Evolutionary conservation across 2,113 vertebrate species (phyloP), one percentile per base, ranked within the genome.

Genomic region (Neodontobutis hainanensis): DNA sequence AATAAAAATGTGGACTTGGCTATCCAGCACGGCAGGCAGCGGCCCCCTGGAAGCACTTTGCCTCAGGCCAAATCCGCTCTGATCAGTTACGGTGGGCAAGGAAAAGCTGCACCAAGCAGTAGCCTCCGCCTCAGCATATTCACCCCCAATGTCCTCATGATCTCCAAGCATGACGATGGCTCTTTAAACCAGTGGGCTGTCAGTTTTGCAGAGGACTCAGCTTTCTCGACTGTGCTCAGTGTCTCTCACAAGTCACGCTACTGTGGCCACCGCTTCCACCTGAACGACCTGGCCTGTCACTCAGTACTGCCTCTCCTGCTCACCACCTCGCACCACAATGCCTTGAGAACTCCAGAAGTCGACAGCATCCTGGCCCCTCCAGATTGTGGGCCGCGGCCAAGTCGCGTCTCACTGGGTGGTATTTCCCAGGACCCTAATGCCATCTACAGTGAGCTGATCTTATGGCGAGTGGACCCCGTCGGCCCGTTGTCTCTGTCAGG

Each of bases 391-490:
- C 80, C 91, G 86, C 49, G 81, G 16, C 47, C 82, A 60, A 93
- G 65, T 76, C 84, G 91, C 73, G 70, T 35, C 11, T 91, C 87
- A 1, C 27, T 88, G 42, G 85, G 88, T 8, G 27, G 77, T 15
- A 75, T 92, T 40, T 92, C 93, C 53, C 95, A 97, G 85, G 96
- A 97, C 85, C 94, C 94, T 55, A 96, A 83, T 15, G 93, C 94
- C 0, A 93, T 99, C 86, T 98, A 99, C 87, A 99, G 97, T 84
- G 97, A 99, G 82, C 95, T 99, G 81, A 98, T 99, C 87, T 94
- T 99, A 67, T 99, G 97, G 97, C 91, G 97, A 73, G 96, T 99
- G 68, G 96, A 98, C 87, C 97, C 97, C 4, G 96, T 99, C n/a
- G 97, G 97, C 1, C 96, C 97, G 0, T 84, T 99, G 32, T 98